These are phyloP conservation scores for Rhipidura dahli DNA, from an alignment of 2,113 vertebrate species.

Conservation along the genomic window DNA sequence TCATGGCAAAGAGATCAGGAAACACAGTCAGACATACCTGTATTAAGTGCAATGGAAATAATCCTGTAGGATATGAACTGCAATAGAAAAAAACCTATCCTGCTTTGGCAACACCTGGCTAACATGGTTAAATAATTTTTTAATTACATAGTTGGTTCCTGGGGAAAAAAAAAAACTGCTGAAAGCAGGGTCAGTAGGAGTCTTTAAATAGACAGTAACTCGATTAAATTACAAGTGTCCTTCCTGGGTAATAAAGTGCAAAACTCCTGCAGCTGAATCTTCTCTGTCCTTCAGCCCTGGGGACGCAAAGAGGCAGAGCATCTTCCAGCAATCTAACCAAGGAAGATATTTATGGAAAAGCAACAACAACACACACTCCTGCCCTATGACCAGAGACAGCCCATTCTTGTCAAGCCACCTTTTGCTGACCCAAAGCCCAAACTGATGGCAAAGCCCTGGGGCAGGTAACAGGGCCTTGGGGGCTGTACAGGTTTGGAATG, in stretches of 20 bases:
- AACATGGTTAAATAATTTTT: background rate
- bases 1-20: background rate
- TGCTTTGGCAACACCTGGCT: background rate
- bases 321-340: background rate
- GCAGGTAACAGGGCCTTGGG: background rate
- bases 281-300: background rate
- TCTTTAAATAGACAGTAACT: background rate
- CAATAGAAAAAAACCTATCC: no score
- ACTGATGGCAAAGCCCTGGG: background rate
- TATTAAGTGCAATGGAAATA: background rate
- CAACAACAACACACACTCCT: background rate
- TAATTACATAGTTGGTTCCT: background rate
- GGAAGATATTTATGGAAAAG: background rate
- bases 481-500: background rate
- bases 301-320: background rate
- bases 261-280: background rate
- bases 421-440: background rate
- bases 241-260: background rate
- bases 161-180: background rate
- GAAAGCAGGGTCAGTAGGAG: background rate
- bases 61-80: background rate
- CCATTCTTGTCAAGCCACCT: background rate
- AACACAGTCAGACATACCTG: background rate
- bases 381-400: background rate
- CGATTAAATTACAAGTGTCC: background rate